Conservation (phyloP, 2,113 vertebrate genomes). For the Cochlearius cochlearius region DNA sequence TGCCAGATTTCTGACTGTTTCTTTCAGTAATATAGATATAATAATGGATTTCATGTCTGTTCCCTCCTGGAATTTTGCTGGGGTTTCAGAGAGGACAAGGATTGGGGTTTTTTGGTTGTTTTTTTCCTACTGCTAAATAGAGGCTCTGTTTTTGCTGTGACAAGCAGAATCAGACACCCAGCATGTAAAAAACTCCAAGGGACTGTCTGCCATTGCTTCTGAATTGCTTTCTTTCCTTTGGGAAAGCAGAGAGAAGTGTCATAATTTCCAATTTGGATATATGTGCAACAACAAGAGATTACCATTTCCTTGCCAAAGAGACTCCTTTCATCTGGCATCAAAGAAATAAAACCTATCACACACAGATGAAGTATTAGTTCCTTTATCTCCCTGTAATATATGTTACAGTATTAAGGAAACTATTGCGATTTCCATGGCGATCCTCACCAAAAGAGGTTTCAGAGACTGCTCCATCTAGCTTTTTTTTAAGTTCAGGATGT, state of each 20-base stretch:
- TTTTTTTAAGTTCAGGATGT: not conserved
- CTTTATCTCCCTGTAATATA: not conserved
- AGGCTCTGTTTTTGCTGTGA: not conserved
- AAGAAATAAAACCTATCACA: constrained; percentile 56
- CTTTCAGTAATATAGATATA: not conserved
- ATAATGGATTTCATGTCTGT: not conserved
- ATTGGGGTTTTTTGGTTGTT: not conserved
- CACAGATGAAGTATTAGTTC: not conserved
- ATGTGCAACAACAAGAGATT: constrained; percentile 1
- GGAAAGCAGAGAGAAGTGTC: constrained; percentile 36
- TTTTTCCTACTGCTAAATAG: not conserved
- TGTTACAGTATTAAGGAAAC: not conserved
- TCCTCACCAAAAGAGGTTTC: not conserved
- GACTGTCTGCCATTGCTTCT: not conserved
- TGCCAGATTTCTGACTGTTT: not conserved
- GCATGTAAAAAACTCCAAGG: not conserved
- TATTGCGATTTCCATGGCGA: not conserved
- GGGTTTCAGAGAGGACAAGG: not conserved
- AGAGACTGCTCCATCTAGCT: not conserved
- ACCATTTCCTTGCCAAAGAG: constrained; percentile 28
- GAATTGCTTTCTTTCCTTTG: constrained; percentile 27
- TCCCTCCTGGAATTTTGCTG: not conserved
- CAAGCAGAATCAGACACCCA: not conserved
- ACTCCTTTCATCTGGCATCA: constrained; percentile 64
- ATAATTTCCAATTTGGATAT: constrained; percentile 13